Conservation (phyloP, 2,113 vertebrate genomes). For the Henicopernis longicauda region DNA sequence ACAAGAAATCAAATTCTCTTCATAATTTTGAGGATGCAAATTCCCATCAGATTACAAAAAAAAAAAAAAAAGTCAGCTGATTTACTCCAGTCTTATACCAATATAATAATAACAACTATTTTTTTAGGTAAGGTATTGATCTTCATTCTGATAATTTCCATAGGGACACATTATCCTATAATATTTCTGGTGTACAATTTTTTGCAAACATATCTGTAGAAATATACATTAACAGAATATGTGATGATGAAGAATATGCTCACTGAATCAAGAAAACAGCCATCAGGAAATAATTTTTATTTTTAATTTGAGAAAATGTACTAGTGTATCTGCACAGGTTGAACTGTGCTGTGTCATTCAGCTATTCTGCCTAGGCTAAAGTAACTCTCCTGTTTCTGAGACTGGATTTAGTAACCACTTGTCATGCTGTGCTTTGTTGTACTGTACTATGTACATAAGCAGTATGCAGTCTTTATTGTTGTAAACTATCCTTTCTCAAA, state of each 20-base stretch:
- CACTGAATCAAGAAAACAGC: background rate
- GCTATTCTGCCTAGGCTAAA: background rate
- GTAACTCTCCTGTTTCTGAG: background rate
- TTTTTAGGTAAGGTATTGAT: background rate
- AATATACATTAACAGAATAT: background rate
- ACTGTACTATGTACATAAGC: background rate
- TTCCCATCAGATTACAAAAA: background rate
- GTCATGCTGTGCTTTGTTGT: fast-evolving
- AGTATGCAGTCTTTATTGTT: background rate
- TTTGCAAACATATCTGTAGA: background rate
- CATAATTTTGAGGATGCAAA: background rate
- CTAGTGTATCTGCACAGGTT: background rate
- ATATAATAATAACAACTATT: background rate
- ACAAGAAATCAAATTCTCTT: background rate
- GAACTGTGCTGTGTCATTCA: background rate
- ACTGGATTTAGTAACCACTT: background rate
- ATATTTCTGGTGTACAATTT: background rate
- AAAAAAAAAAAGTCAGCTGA: background rate
- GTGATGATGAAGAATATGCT: background rate
- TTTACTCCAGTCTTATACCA: background rate
- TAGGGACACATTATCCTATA: background rate
- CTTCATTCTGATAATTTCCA: background rate
- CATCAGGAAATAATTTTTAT: background rate
- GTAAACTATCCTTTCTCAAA: background rate
- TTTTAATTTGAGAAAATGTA: background rate